A percentile compares a stretch with the other conserved stretches of the same genome.
Conservation (phyloP, 1,140 invertebrate species). For the Zaprionus ornatus region DNA sequence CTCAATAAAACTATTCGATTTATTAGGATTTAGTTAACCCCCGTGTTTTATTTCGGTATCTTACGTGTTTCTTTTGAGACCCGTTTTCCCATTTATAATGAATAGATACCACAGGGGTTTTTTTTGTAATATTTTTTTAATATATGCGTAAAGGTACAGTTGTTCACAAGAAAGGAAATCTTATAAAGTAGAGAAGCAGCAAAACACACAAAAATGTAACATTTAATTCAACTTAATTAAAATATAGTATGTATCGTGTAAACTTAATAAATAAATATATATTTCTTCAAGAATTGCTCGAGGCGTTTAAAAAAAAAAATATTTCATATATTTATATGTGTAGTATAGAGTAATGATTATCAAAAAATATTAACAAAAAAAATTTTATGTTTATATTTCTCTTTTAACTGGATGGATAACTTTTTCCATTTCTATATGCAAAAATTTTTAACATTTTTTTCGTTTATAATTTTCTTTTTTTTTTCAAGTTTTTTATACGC, state of each 20-base stretch:
- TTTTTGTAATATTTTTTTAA: slow-evolving; percentile 64
- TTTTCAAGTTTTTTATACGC: slow-evolving; percentile 49
- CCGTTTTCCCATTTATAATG: too few species aligned
- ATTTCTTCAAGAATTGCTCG: slow-evolving; percentile 68
- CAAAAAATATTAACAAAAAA: slow-evolving; percentile 80
- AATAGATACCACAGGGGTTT: not conserved
- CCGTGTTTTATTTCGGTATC: too few species aligned
- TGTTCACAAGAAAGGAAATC: slow-evolving; percentile 82
- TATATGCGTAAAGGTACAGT: slow-evolving; percentile 82
- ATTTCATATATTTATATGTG: slow-evolving; percentile 31
- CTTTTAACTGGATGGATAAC: slow-evolving; percentile 72
- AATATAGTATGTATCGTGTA: slow-evolving; percentile 71
- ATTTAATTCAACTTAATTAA: slow-evolving; percentile 76
- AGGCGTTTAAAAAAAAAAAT: slow-evolving; percentile 59
- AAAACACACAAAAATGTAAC: slow-evolving; percentile 76
- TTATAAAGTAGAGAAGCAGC: slow-evolving; percentile 78
- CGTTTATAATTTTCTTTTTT: slow-evolving; percentile 43
- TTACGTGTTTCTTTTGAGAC: not conserved
- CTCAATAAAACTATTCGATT: not conserved
- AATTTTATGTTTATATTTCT: slow-evolving; percentile 22
- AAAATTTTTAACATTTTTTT: slow-evolving; percentile 55
- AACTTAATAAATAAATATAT: slow-evolving; percentile 77
- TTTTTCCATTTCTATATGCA: slow-evolving; percentile 61
- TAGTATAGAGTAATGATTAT: slow-evolving; percentile 57
- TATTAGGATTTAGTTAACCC: not conserved